Percentiles rank a stretch among this genome's conserved stretches.
phyloP scores from a whole-genome alignment of 2,797 vertebrate species.

The Anguilla anguilla region DNA sequence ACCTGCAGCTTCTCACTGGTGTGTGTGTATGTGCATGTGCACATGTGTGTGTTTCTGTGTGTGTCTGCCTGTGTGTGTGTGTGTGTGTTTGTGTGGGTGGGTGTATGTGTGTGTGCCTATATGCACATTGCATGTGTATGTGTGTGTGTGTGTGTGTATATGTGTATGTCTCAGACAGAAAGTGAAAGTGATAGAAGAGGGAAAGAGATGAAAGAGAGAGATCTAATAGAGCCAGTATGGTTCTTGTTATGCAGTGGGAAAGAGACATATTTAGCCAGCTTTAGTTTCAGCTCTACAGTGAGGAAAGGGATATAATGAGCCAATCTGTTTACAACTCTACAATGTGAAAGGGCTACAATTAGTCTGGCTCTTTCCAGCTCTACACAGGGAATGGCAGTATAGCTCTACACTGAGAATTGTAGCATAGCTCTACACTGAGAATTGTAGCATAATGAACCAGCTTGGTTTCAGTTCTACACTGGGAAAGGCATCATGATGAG shows the following conservation, averaged over 20 bases:
- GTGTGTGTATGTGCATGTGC: slow-evolving; percentile 33
- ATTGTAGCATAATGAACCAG: background rate
- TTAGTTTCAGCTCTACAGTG: background rate
- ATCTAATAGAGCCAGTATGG: background rate
- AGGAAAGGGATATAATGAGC: background rate
- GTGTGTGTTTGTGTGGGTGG: background rate
- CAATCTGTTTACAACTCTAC: background rate
- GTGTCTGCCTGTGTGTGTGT: background rate
- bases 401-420: background rate
- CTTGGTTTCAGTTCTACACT: background rate
- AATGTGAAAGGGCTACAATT: background rate
- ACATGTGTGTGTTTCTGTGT: slow-evolving; percentile 6
- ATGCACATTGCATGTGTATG: background rate
- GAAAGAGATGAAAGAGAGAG: background rate
- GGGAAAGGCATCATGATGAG: background rate
- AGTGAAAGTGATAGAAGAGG: background rate
- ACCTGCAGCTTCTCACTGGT: slow-evolving; percentile 92
- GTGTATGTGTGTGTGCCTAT: background rate
- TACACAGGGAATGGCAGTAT: background rate
- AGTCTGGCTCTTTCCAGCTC: background rate
- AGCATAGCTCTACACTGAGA: background rate
- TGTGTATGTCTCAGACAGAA: background rate
- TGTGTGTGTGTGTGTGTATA: background rate
- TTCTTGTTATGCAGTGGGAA: background rate
- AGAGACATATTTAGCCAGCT: background rate